These are phyloP conservation scores for Trachelus troglodyta DNA, from an alignment of 2,888 invertebrate species.

Conservation along the genomic window DNA sequence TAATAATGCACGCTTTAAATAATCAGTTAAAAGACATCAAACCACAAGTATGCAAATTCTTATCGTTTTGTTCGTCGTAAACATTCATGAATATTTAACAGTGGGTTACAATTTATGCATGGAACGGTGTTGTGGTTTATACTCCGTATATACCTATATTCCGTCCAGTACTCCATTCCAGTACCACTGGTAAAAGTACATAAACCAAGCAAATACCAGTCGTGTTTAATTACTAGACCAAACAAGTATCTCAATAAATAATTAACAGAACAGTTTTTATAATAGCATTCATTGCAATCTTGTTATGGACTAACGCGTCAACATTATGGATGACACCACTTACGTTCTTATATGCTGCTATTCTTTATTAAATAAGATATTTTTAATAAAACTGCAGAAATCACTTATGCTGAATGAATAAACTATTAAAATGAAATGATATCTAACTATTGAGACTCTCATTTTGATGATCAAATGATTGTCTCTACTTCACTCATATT, in stretches of 20 bases:
- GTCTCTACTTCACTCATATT: not conserved
- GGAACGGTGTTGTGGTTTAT: too few relatives aligned
- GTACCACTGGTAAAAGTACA: not conserved
- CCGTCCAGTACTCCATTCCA: not conserved
- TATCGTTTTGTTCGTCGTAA: not conserved
- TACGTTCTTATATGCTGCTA: not conserved
- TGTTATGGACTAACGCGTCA: not conserved
- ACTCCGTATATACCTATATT: not conserved
- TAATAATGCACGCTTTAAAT: not conserved
- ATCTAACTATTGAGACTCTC: not conserved
- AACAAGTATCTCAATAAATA: not conserved
- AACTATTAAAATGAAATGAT: not conserved
- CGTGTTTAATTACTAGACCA: not conserved
- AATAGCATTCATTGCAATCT: not conserved
- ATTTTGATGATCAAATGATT: not conserved
- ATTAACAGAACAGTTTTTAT: not conserved
- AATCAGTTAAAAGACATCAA: not conserved
- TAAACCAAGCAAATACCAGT: not conserved
- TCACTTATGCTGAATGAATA: not conserved
- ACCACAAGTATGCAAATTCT: not conserved
- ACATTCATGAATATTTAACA: not conserved
- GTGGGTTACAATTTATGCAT: not conserved
- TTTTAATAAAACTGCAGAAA: not conserved
- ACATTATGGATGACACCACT: not conserved
- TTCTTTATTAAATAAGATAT: not conserved